Base-by-base conservation (phyloP, 2,888 invertebrate genomes). In the Tetranychus truncatus region DNA sequence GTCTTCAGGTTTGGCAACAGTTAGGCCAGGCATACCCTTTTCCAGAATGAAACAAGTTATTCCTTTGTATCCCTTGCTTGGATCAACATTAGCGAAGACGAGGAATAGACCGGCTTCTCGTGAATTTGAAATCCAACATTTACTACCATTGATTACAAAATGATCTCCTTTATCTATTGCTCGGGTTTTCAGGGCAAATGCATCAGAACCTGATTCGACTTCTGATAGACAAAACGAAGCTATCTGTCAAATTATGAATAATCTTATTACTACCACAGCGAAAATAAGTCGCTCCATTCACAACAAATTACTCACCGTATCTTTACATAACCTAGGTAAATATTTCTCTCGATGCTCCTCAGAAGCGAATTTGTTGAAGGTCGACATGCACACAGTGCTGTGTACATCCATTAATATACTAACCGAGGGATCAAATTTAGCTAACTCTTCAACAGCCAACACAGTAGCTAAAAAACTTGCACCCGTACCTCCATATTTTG, bases 111-210 rank as follows among this genome's bases (percentile, higher is more conserved):
- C 92, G 75, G 96, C 92, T 74, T 94, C 86, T 81, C 93, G 95
- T 0, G 96, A 92, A 84, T 94, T 95, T 0, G 94, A 94, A 79
- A 97, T 96, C 97, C 97, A 97, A 90, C 95, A 91, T 85, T 97
- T 99, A 15, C 91, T 89, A 71, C 97, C 97, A 82, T 91, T 95
- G 78, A 99, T 86, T 75, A 96, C 82, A 82, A 87, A 96, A 80
- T 93, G 87, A 77, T 88, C 87, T 20, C 95, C 95, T 78, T 94
- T 90, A 82, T 91, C 90, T 81, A 89, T 91, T 0, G 97, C 97
- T 0, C 87, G 88, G 0, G 95, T 95, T 85, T 92, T 95, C 79
- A 99, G 83, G 0, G 95, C 88, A 84, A 97, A 97, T 0, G 97
- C 97, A 83, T 99, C 97, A 0, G 95, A 93, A 2, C 97, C 97